Conservation (phyloP, 2,113 vertebrate genomes). For the Hypocryptadius cinnamomeus region DNA sequence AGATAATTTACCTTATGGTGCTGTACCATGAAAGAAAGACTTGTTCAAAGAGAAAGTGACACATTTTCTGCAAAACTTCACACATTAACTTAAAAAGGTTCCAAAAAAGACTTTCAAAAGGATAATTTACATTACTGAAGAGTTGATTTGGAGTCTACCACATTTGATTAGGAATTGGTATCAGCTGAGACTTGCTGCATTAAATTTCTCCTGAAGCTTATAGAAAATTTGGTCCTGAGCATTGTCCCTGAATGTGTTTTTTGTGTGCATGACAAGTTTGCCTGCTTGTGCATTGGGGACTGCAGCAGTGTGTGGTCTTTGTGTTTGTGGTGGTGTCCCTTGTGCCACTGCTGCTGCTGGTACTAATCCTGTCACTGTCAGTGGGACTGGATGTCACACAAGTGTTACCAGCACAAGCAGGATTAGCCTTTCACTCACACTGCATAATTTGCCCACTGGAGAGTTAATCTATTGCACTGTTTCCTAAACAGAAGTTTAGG, state of each 20-base stretch:
- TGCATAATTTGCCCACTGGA: background rate
- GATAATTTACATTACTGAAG: slow-evolving; percentile 61
- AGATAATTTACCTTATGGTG: slow-evolving; percentile 59
- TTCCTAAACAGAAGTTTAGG: background rate
- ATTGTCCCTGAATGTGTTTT: background rate
- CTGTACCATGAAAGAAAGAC: slow-evolving; percentile 53
- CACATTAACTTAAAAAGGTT: slow-evolving; percentile 52
- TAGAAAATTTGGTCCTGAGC: background rate
- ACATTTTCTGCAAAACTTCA: slow-evolving; percentile 53
- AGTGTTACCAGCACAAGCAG: background rate
- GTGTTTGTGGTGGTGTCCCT: background rate
- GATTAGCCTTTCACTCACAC: background rate
- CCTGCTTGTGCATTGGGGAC: background rate
- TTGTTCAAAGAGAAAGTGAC: slow-evolving; percentile 59
- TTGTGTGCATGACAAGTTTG: background rate
- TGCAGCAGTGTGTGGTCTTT: background rate
- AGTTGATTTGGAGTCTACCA: slow-evolving; percentile 38
- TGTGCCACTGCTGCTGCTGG: background rate
- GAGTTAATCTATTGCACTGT: background rate
- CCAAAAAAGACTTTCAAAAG: slow-evolving; percentile 54
- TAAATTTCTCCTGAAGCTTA: background rate
- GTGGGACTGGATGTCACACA: background rate
- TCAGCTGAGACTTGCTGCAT: background rate
- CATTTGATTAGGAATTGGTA: slow-evolving; percentile 47
- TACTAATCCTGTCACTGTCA: background rate